Evolutionary conservation across 1,140 invertebrate genomes (phyloP).

Genomic region (Leptinotarsa lineolata): DNA sequence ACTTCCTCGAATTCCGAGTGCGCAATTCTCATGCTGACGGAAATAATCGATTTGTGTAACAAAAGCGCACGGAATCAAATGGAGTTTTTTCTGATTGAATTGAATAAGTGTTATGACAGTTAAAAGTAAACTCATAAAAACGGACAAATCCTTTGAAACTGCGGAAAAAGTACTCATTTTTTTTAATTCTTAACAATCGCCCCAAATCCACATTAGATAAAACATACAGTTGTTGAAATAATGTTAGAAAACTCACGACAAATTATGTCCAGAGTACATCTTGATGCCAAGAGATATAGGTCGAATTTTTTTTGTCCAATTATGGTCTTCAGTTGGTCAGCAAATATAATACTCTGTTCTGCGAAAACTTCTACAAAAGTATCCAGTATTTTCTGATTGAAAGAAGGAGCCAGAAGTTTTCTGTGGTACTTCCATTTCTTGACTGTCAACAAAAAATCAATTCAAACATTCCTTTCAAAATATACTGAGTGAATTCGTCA

Average conservation of each 20-base stretch:
- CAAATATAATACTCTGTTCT: constrained; percentile 64
- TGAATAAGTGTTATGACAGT: too few species aligned
- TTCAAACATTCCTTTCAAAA: too few species aligned
- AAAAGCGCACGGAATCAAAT: too few species aligned
- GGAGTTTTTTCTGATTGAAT: too few species aligned
- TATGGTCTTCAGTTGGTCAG: constrained; percentile 59
- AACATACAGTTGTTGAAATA: background rate
- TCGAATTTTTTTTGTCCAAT: constrained; percentile 60
- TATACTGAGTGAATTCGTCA: too few species aligned
- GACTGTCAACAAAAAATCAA: constrained; percentile 51
- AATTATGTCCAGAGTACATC: constrained; percentile 75
- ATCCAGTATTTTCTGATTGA: constrained; percentile 76
- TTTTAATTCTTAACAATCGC: too few species aligned
- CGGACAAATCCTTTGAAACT: background rate
- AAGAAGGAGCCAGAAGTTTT: constrained; percentile 73
- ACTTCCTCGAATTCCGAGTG: too few species aligned
- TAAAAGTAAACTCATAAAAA: too few species aligned
- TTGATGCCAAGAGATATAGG: constrained; percentile 66
- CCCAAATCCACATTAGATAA: too few species aligned
- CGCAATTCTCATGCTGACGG: too few species aligned
- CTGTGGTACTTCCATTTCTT: constrained; percentile 70
- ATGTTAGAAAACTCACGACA: constrained; percentile 62
- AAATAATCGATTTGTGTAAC: too few species aligned
- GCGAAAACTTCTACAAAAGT: constrained; percentile 74
- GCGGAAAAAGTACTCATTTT: too few species aligned